Evolutionary conservation across 2,888 invertebrate genomes (phyloP), one percentile per base, ranked within the genome.

Genomic region (Spodoptera littoralis): DNA sequence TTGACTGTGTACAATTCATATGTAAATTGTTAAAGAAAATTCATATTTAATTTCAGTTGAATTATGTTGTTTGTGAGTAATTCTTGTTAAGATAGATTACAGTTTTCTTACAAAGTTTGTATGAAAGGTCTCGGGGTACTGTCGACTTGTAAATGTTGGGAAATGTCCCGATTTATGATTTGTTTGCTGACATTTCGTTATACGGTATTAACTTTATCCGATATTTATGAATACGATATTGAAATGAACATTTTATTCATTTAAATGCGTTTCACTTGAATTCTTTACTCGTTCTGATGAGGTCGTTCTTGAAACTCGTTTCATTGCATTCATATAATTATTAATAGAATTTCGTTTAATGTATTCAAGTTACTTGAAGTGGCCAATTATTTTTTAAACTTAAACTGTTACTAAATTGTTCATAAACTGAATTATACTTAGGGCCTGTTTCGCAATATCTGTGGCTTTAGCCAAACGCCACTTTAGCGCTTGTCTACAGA

Each of bases 41-140:
- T 83, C 47, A 50, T 86, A 88, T 89, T 89, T 80, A 89, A 89
- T 89, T 90, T 90, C 85, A 85, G 87, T 80, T 88, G 84, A 86
- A 84, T 86, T 80, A 83, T 81, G 80, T 80, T 82, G 80, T 85
- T 82, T 81, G 81, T 87, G 83, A 85, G 80, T 85, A 82, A 84
- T 84, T 83, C 82, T 82, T 80, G 71, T 82, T 77, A 80, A 78
- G 81, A 86, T 86, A 83, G 84, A 83, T 85, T 86, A 80, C 72
- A 77, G 70, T 77, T 73, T 60, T 66, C 59, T 22, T 74, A 68
- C 63, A 71, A 63, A 65, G 59, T 43, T 69, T 67, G 67, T 66
- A 59, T 61, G 57, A 67, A 69, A 53, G 55, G 27, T 64, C 59
- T 56, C 46, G 27, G 52, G 18, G 50, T 45, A 36, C 62, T 62